A percentile compares a stretch with the other conserved stretches of the same genome.
Evolutionary conservation across 2,888 invertebrate genomes (phyloP).

Genomic region (Cheilosia urbana): DNA sequence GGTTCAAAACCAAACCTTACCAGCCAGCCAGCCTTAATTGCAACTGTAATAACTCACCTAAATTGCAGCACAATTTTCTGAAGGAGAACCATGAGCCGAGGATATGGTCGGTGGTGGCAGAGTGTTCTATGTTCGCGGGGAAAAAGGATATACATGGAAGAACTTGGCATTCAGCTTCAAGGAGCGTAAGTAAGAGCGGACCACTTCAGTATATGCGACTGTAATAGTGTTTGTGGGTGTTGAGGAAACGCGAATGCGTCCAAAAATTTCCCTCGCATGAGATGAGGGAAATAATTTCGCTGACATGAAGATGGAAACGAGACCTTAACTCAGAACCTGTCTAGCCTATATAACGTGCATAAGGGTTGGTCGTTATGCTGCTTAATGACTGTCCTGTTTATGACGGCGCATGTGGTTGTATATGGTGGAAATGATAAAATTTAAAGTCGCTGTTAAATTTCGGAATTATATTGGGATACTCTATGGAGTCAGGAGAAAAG

Average conservation of each 20-base stretch:
- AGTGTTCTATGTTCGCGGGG: neutral
- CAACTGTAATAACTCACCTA: conserved; percentile 74
- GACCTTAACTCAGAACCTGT: conserved; percentile 69
- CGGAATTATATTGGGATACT: neutral
- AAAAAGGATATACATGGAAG: conserved; percentile 37
- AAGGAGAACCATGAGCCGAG: conserved; percentile 9
- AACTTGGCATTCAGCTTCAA: conserved; percentile 74
- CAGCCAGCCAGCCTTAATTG: conserved; percentile 75
- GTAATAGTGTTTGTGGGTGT: conserved; percentile 66
- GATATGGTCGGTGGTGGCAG: no score
- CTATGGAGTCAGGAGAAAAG: conserved; percentile 1
- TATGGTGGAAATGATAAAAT: conserved; percentile 14
- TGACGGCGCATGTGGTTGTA: neutral
- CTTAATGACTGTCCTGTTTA: conserved; percentile 61
- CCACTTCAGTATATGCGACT: conserved; percentile 63
- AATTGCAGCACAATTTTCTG: conserved; percentile 67
- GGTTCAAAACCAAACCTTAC: conserved; percentile 60
- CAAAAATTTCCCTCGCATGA: conserved; percentile 32
- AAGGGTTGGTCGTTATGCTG: conserved; percentile 65
- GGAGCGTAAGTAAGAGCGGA: conserved; percentile 70
- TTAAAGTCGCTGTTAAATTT: conserved; percentile 66
- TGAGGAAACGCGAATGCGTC: conserved; percentile 64
- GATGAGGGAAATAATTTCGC: conserved; percentile 65
- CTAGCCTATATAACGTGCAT: conserved; percentile 73
- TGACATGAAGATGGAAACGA: conserved; percentile 46